A percentile compares a stretch with the other conserved stretches of the same genome.
Conservation (phyloP, 2,888 invertebrate genomes). For the Dusona sp. region DNA sequence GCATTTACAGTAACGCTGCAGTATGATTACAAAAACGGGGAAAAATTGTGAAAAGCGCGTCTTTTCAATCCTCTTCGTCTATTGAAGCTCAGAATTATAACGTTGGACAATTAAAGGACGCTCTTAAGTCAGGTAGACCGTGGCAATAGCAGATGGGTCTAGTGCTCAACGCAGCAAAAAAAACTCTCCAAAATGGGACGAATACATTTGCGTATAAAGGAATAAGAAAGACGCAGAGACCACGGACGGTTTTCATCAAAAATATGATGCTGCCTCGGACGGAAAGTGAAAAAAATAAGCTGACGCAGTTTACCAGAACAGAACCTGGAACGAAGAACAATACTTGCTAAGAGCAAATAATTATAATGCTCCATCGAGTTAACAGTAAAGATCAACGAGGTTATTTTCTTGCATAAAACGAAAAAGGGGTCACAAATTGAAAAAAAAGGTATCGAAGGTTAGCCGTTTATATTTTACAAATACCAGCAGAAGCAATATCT, state of each 20-base stretch:
- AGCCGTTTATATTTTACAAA: neutral
- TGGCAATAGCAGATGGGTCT: neutral
- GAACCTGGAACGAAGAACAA: neutral
- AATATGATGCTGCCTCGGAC: neutral
- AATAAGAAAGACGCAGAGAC: neutral
- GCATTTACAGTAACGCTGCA: neutral
- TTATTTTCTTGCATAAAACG: neutral
- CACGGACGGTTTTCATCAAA: neutral
- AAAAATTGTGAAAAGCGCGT: neutral
- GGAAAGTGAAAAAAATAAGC: neutral
- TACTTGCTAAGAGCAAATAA: neutral
- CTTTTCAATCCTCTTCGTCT: neutral
- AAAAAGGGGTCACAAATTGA: neutral
- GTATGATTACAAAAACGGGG: neutral
- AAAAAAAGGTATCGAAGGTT: too few species aligned
- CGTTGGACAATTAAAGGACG: conserved; percentile 5
- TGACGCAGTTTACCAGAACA: neutral
- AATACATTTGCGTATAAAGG: neutral
- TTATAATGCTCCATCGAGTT: neutral
- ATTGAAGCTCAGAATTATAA: neutral
- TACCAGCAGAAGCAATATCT: neutral
- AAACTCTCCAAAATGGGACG: neutral
- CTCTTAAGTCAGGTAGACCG: neutral
- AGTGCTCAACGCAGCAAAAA: neutral
- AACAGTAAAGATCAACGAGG: neutral